Evolutionary conservation across 2,888 invertebrate genomes (phyloP).

Genomic region (Metopia argyrocephala): DNA sequence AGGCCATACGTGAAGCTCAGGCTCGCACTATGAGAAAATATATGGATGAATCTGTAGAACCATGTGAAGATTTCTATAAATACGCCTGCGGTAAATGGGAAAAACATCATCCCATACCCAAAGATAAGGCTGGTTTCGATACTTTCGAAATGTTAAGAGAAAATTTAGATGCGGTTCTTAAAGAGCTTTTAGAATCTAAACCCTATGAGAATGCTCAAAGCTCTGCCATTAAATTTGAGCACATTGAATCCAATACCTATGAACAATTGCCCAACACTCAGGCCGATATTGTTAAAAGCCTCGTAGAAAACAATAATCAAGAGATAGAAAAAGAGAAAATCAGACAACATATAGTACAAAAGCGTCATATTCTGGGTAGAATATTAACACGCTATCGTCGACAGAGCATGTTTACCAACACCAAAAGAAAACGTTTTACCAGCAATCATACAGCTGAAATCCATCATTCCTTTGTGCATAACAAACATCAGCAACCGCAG

Average conservation of each 20-base stretch:
- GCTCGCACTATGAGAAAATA: constrained; percentile 86
- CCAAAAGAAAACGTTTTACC: constrained; percentile 71
- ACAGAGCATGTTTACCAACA: constrained; percentile 66
- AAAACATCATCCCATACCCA: constrained; percentile 89
- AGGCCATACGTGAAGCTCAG: constrained; percentile 82
- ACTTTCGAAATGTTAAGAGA: constrained; percentile 94
- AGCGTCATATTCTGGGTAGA: constrained; percentile 69
- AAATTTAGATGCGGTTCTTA: constrained; percentile 85
- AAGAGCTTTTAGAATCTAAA: constrained; percentile 82
- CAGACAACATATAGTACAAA: constrained; percentile 70
- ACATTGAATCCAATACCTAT: constrained; percentile 66
- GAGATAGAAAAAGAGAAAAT: constrained; percentile 67
- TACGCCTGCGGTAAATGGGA: constrained; percentile 94
- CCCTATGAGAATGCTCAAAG: constrained; percentile 8
- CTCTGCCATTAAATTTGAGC: constrained; percentile 56
- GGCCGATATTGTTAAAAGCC: constrained; percentile 65
- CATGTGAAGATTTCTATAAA: constrained; percentile 90
- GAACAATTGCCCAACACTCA: constrained; percentile 64
- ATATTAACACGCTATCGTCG: constrained; percentile 73
- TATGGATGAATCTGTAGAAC: constrained; percentile 86
- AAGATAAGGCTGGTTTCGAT: constrained; percentile 92
- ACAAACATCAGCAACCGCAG: constrained; percentile 1
- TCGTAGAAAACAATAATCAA: constrained; percentile 47
- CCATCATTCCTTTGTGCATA: neutral
- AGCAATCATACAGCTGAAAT: constrained; percentile 25